Evolutionary conservation across 2,888 invertebrate genomes (phyloP).

Genomic region (Tethea ocularis): DNA sequence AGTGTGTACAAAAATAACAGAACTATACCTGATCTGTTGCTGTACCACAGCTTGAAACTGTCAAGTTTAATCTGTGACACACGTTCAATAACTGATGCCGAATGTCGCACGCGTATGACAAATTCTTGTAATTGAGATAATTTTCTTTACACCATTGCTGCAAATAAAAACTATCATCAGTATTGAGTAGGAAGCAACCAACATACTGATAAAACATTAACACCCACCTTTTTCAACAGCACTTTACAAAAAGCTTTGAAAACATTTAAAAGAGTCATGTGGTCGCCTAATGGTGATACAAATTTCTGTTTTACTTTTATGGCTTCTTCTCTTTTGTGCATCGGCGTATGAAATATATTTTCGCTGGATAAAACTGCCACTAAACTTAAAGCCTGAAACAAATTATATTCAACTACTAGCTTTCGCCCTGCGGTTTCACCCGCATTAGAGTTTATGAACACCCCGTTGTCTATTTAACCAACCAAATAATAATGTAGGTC

Average conservation of each 20-base stretch:
- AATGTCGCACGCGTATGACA: conserved; percentile 91
- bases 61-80: conserved; percentile 85
- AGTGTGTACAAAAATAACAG: too few relatives aligned
- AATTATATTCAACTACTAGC: background rate
- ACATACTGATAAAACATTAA: conserved; percentile 8
- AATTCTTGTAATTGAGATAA: conserved; percentile 92
- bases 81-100: conserved; percentile 90
- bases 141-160: conserved; percentile 95
- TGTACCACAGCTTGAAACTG: conserved; percentile 85
- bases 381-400: conserved; percentile 88
- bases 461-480: too few relatives aligned
- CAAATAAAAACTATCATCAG: conserved; percentile 34
- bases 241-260: conserved; percentile 90
- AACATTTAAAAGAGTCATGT: conserved; percentile 95
- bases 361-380: conserved; percentile 95
- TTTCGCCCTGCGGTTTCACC: too few relatives aligned
- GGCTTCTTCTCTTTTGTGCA: conserved; percentile 90
- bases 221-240: conserved; percentile 85
- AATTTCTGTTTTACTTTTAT: conserved; percentile 90
- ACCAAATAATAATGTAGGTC: too few relatives aligned
- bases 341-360: conserved; percentile 90
- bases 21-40: conserved; percentile 83
- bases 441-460: too few relatives aligned
- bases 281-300: conserved; percentile 94
- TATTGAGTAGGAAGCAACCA: background rate